Evolutionary conservation across 2,888 invertebrate species (phyloP).

Genomic region (Polyommatus icarus): DNA sequence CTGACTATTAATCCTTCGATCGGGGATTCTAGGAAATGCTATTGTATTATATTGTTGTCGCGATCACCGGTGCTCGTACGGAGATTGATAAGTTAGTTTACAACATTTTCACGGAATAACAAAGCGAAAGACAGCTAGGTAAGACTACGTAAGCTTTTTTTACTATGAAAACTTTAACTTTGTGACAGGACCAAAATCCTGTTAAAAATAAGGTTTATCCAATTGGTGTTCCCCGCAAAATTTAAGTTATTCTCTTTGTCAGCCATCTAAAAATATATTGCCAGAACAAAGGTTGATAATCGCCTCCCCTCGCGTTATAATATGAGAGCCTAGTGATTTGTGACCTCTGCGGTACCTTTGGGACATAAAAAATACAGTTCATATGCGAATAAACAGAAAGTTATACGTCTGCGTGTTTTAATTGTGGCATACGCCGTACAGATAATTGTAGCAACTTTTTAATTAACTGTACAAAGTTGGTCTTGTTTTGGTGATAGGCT

Average conservation of each 20-base stretch:
- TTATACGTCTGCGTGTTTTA: not conserved
- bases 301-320: conserved; percentile 40
- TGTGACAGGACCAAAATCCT: too few relatives aligned
- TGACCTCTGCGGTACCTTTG: conserved; percentile 42
- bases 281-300: conserved; percentile 39
- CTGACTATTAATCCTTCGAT: too few relatives aligned
- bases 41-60: too few relatives aligned
- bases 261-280: conserved; percentile 34
- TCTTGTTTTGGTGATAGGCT: not conserved
- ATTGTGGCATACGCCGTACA: not conserved
- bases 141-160: too few relatives aligned
- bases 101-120: too few relatives aligned
- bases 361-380: not conserved
- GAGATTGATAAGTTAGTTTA: too few relatives aligned
- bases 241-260: conserved; percentile 20
- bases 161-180: too few relatives aligned
- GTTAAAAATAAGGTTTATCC: not conserved
- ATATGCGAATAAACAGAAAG: not conserved
- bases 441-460: not conserved
- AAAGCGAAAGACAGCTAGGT: too few relatives aligned
- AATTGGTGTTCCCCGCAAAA: conserved; percentile 4
- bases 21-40: too few relatives aligned
- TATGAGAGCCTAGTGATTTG: conserved; percentile 62
- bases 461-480: not conserved
- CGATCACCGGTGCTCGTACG: too few relatives aligned